These are phyloP conservation scores for Meta bourneti DNA, from an alignment of 2,888 invertebrate genomes.

Conservation along the genomic window DNA sequence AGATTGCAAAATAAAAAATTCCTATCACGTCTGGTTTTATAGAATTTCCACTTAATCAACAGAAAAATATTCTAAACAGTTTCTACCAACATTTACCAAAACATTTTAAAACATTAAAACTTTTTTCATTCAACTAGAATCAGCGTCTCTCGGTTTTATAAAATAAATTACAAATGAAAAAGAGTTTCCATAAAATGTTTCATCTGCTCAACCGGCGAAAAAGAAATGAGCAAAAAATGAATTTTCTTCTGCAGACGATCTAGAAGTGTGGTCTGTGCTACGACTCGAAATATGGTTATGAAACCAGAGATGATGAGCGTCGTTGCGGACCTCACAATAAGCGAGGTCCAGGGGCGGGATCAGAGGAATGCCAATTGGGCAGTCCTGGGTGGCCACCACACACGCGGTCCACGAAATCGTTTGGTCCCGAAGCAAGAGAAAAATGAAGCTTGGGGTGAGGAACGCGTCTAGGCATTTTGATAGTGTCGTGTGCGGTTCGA, in stretches of 20 bases:
- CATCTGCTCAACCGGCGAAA: background rate
- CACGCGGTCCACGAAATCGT: constrained; percentile 51
- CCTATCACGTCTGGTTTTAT: too few species aligned
- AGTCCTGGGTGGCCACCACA: constrained; percentile 46
- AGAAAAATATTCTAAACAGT: too few species aligned
- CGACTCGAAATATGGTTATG: constrained; percentile 38
- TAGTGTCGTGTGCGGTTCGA: constrained; percentile 5
- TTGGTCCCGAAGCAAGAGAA: constrained; percentile 12
- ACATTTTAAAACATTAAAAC: too few species aligned
- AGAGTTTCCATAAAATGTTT: background rate
- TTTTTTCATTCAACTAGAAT: too few species aligned
- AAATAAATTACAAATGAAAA: too few species aligned
- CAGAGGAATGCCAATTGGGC: constrained; percentile 58
- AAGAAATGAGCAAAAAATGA: background rate
- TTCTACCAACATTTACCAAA: too few species aligned
- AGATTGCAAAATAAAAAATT: too few species aligned
- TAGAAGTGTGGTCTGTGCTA: constrained; percentile 15
- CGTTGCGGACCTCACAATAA: constrained; percentile 46
- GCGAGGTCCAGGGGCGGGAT: constrained; percentile 52
- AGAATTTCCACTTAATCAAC: too few species aligned
- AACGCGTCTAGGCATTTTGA: constrained; percentile 27
- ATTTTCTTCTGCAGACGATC: too few species aligned
- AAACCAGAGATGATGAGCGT: constrained; percentile 28
- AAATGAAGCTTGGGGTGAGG: constrained; percentile 54
- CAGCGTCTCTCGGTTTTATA: too few species aligned